A percentile compares a stretch with the other conserved stretches of the same genome.
Evolutionary conservation across 1,140 invertebrate genomes (phyloP).

Genomic region (Diabrotica undecimpunctata): DNA sequence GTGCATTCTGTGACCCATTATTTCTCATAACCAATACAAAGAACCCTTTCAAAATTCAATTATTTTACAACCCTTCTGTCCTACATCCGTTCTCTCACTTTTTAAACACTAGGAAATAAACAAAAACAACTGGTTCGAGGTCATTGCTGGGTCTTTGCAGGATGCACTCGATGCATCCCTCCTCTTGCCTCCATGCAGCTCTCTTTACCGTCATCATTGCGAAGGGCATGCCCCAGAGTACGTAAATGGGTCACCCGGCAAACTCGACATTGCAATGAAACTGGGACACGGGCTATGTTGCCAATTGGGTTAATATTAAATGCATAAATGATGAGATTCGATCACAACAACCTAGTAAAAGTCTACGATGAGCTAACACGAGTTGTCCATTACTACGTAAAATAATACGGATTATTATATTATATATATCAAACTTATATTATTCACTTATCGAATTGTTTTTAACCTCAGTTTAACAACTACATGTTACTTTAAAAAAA

Average conservation of each 20-base stretch:
- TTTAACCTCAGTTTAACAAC: no score
- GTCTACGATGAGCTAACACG: no score
- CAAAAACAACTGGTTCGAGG: conserved; percentile 1
- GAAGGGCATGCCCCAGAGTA: neutral
- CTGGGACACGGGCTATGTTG: neutral
- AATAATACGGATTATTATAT: no score
- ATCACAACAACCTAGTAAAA: no score
- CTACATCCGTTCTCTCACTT: neutral
- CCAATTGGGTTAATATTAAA: neutral
- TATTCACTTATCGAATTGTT: no score
- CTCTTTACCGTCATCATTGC: neutral
- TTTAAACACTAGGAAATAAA: neutral
- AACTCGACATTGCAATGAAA: neutral
- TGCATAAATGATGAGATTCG: no score
- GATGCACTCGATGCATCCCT: neutral
- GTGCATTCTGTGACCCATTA: no score
- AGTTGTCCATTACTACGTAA: no score
- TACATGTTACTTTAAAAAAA: no score
- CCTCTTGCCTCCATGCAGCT: neutral
- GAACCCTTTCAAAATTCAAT: neutral
- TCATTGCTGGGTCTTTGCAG: neutral
- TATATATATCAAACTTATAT: no score
- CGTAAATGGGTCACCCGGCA: neutral
- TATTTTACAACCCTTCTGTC: neutral
- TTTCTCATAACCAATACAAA: no score